A percentile compares a stretch with the other conserved stretches of the same genome.
These are phyloP conservation scores for Enteromius anoplus DNA, from an alignment of 2,797 vertebrate genomes.

Conservation along the genomic window DNA sequence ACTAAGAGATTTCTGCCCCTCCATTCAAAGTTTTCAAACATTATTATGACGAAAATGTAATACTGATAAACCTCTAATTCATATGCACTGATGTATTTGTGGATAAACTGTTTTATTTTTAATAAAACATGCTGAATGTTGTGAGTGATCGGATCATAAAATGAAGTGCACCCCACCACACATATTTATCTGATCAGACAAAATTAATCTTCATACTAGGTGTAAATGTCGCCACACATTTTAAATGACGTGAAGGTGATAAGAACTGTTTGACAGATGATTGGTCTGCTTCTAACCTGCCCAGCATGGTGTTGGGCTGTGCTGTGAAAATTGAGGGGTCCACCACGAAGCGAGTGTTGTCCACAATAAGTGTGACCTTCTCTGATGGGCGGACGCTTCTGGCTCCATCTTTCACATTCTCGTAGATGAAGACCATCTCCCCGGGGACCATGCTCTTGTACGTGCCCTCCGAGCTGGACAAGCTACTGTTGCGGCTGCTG, in stretches of 20 bases:
- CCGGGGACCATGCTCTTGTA: constrained; percentile 85
- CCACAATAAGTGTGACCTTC: constrained; percentile 95
- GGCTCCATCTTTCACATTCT: constrained; percentile 89
- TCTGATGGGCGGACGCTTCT: constrained; percentile 88
- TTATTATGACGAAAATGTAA: no score
- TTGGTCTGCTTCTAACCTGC: constrained; percentile 81
- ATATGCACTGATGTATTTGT: no score
- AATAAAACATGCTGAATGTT: not conserved
- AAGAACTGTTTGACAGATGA: not conserved
- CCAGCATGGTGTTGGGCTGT: constrained; percentile 99
- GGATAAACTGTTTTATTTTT: no score
- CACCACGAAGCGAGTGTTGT: constrained; percentile 97
- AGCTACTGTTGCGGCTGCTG: constrained; percentile 93
- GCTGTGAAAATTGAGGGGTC: constrained; percentile 97
- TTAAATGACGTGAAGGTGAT: not conserved
- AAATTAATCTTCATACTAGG: not conserved
- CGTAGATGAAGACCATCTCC: constrained; percentile 97
- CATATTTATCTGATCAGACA: not conserved
- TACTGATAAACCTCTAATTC: no score
- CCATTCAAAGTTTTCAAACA: not conserved
- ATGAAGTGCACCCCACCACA: not conserved
- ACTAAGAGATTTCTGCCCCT: not conserved
- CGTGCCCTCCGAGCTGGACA: constrained; percentile 90
- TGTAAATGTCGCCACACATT: not conserved
- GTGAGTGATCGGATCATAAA: not conserved